phyloP scores from a whole-genome alignment of 2,797 vertebrate genomes.

The Fratercula arctica region DNA sequence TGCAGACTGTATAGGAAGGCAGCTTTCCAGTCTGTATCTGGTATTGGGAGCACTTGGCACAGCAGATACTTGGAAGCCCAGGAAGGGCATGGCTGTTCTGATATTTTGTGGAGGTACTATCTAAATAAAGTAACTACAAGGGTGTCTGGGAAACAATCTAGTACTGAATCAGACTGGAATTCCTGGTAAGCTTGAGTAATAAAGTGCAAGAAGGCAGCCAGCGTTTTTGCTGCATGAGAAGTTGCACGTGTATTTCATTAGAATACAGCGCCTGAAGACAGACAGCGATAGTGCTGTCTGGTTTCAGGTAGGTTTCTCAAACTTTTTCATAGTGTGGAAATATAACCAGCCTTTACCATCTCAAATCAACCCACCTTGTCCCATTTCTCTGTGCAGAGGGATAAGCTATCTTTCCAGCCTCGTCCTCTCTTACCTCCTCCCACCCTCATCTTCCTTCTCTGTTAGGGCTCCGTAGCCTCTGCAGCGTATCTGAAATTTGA shows the following conservation, averaged over 20 bases:
- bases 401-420: neutral
- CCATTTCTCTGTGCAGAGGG: neutral
- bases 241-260: neutral
- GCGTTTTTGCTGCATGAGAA: neutral
- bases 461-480: neutral
- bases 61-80: neutral
- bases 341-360: neutral
- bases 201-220: neutral
- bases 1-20: neutral
- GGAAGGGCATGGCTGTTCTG: neutral
- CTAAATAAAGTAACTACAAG: neutral
- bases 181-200: neutral
- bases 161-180: neutral
- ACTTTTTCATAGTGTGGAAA: neutral
- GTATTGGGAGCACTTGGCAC: neutral
- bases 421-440: neutral
- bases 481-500: neutral
- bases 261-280: neutral
- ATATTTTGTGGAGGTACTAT: neutral
- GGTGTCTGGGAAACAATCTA: neutral
- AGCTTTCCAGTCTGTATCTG: neutral
- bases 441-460: neutral
- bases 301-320: neutral
- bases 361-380: neutral
- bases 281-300: neutral